Evolutionary conservation across 2,797 vertebrate genomes (phyloP).

Genomic region (Triplophysa bombifrons): DNA sequence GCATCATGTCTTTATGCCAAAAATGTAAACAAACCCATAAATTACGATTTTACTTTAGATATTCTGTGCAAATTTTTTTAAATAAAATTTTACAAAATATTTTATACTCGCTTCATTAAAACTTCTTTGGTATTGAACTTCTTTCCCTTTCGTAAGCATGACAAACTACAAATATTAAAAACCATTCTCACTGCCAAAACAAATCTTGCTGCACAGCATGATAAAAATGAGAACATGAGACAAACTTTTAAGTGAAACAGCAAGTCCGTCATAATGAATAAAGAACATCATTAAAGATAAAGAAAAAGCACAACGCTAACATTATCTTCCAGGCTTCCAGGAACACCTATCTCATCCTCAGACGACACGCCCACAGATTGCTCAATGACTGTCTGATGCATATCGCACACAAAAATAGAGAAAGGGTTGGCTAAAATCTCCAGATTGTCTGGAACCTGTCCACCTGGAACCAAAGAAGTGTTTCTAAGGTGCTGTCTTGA

Average conservation of each 20-base stretch:
- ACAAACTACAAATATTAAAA: not conserved
- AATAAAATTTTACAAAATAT: not conserved
- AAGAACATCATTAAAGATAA: not conserved
- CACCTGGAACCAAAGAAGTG: not conserved
- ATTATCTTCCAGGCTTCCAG: slow-evolving; percentile 4
- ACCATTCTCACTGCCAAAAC: not conserved
- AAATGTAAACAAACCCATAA: not conserved
- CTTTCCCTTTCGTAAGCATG: not conserved
- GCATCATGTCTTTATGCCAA: not conserved
- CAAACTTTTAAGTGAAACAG: not conserved
- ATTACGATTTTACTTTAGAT: not conserved
- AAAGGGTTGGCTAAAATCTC: not conserved
- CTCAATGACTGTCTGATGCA: not conserved
- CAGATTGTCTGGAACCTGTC: not conserved
- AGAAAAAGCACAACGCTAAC: not conserved
- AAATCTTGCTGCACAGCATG: not conserved
- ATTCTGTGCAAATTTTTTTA: not conserved
- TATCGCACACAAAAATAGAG: not conserved
- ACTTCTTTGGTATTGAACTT: not conserved
- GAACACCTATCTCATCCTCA: not conserved
- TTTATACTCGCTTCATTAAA: not conserved
- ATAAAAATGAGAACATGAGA: not conserved
- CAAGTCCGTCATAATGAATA: not conserved
- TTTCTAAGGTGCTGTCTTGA: not conserved
- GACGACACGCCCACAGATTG: not conserved